Evolutionary conservation across 2,113 vertebrate genomes (phyloP).

Genomic region (Scomber japonicus): DNA sequence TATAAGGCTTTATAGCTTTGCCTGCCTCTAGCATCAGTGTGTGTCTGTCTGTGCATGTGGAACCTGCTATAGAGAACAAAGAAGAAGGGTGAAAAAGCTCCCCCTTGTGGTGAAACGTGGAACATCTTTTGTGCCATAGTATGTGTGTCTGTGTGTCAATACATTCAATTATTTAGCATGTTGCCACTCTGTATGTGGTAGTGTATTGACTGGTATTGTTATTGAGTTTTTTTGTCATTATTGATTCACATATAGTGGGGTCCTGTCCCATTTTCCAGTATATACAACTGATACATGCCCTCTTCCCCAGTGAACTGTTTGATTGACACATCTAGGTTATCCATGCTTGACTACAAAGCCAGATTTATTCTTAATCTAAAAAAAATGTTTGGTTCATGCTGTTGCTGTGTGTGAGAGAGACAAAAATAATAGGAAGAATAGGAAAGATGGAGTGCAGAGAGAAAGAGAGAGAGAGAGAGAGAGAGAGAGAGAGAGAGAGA

Average conservation of each 20-base stretch:
- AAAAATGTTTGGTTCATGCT: conserved; percentile 28
- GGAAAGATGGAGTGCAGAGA: neutral
- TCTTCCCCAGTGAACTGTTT: conserved; percentile 34
- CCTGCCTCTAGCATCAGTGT: conserved; percentile 33
- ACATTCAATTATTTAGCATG: conserved; percentile 64
- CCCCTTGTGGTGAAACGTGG: conserved; percentile 67
- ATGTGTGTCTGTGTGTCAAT: conserved; percentile 56
- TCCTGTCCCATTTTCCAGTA: conserved; percentile 60
- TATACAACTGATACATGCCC: neutral
- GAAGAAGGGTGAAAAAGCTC: conserved; percentile 41
- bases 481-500: neutral
- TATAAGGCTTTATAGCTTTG: conserved; percentile 34
- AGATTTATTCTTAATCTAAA: conserved; percentile 70
- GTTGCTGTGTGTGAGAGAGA: conserved; percentile 3
- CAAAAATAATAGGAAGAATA: neutral
- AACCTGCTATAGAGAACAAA: conserved; percentile 51
- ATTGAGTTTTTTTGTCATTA: conserved; percentile 60
- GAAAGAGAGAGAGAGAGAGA: neutral
- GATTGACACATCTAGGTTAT: conserved; percentile 73
- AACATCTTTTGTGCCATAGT: neutral
- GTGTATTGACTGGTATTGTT: conserved; percentile 54
- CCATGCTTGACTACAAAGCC: conserved; percentile 49
- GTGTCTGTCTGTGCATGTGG: conserved; percentile 35
- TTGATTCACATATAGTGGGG: conserved; percentile 57
- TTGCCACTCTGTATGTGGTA: conserved; percentile 42